Evolutionary conservation across 2,113 vertebrate species (phyloP).

Genomic region (Pomatorhinus ruficollis): DNA sequence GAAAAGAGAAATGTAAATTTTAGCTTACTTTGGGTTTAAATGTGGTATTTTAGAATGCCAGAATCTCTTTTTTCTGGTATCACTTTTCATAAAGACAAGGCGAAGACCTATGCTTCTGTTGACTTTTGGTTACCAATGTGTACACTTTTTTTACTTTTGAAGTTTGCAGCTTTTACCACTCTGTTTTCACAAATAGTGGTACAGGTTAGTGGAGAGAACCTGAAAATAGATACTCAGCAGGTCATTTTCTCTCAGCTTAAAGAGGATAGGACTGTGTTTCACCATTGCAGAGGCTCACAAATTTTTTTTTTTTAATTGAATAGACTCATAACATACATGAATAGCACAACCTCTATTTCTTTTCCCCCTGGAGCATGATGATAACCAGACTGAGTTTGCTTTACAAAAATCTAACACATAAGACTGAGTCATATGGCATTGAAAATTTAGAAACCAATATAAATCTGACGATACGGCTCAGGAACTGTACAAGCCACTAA

Average conservation of each 20-base stretch:
- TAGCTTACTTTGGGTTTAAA: background rate
- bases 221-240: background rate
- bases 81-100: background rate
- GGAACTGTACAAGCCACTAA: background rate
- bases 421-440: background rate
- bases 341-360: background rate
- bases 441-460: background rate
- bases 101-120: background rate
- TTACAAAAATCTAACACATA: background rate
- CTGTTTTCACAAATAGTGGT: background rate
- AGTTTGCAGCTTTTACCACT: background rate
- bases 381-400: background rate
- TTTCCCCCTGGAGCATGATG: background rate
- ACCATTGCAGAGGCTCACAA: background rate
- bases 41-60: background rate
- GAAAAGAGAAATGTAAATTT: background rate
- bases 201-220: background rate
- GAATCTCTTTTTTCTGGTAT: background rate
- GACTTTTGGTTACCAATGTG: background rate
- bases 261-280: background rate
- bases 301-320: background rate
- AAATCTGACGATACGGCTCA: background rate
- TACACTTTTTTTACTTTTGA: background rate
- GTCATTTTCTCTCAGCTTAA: background rate
- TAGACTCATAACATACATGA: background rate